These are phyloP conservation scores for Troglohyphantes excavatus DNA, from an alignment of 2,888 invertebrate species.

Conservation along the genomic window DNA sequence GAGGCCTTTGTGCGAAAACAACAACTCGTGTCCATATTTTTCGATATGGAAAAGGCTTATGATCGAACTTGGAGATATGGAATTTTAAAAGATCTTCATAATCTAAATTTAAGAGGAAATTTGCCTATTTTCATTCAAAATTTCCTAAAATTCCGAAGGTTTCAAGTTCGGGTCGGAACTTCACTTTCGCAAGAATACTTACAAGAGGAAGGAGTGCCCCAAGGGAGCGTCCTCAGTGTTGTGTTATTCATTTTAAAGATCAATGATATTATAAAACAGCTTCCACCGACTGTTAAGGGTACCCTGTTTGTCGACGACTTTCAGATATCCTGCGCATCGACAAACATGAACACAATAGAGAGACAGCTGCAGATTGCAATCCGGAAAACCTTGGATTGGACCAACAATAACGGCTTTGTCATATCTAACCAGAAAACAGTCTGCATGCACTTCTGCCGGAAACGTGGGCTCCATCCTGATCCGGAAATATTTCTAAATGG, in stretches of 20 bases:
- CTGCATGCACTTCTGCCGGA: not conserved
- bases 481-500: not conserved
- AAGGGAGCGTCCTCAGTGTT: slow-evolving; percentile 4
- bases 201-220: slow-evolving; percentile 8
- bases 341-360: not conserved
- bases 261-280: not conserved
- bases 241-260: not conserved
- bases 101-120: slow-evolving; percentile 11
- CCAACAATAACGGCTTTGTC: not conserved
- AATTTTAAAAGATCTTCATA: too few species aligned
- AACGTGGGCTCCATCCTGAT: not conserved
- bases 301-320: slow-evolving; percentile 6
- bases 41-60: slow-evolving; percentile 75
- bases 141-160: too few species aligned
- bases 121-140: slow-evolving; percentile 1
- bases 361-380: not conserved
- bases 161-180: not conserved
- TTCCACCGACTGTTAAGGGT: not conserved
- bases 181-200: not conserved
- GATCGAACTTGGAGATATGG: slow-evolving; percentile 79
- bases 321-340: not conserved
- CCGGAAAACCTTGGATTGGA: not conserved
- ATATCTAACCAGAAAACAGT: not conserved
- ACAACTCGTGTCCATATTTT: slow-evolving; percentile 79
- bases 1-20: slow-evolving; percentile 79